Evolutionary conservation across 2,797 vertebrate species (phyloP).

Genomic region (Cossypha heuglini): DNA sequence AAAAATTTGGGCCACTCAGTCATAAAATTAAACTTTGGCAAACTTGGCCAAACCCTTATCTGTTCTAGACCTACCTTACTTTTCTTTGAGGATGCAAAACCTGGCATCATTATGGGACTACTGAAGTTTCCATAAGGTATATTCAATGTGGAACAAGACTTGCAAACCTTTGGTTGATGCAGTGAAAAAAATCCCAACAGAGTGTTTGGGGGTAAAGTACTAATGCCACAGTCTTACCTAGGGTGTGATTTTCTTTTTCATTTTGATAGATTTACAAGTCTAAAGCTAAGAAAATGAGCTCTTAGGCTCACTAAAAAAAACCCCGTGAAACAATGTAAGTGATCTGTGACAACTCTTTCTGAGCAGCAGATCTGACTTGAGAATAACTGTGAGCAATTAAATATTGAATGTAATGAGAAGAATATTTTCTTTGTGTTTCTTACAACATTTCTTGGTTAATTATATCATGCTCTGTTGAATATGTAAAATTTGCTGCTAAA

Average conservation of each 20-base stretch:
- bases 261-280: not conserved
- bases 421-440: slow-evolving; percentile 34
- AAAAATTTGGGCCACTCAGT: not conserved
- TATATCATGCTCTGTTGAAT: slow-evolving; percentile 39
- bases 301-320: not conserved
- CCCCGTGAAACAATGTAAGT: not conserved
- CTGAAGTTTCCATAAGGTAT: not conserved
- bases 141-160: not conserved
- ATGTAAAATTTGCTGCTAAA: slow-evolving; percentile 25
- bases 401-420: slow-evolving; percentile 1
- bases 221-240: not conserved
- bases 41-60: not conserved
- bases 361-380: slow-evolving; percentile 10
- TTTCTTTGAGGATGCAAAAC: not conserved
- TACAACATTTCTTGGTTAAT: slow-evolving; percentile 28
- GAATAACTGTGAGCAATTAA: slow-evolving; percentile 14
- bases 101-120: not conserved
- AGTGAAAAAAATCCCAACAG: not conserved
- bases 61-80: not conserved
- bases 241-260: not conserved
- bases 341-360: not conserved
- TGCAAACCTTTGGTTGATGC: not conserved
- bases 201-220: not conserved
- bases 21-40: not conserved
- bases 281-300: not conserved